Percentiles rank a stretch among this genome's conserved stretches.
Evolutionary conservation across 2,797 vertebrate species (phyloP).

Genomic region (Furcifer pardalis): DNA sequence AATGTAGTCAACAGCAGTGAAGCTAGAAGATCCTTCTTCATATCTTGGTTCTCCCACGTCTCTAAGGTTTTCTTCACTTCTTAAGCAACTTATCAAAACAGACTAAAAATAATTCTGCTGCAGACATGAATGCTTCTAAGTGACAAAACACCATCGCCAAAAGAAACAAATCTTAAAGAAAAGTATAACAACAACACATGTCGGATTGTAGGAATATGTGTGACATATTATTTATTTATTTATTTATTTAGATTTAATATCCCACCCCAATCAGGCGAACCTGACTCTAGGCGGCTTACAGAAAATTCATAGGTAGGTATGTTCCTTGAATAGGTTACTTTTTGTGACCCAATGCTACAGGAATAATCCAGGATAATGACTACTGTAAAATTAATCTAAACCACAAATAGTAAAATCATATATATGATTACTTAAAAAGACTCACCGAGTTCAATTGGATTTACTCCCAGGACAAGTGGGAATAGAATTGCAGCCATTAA

Average conservation of each 20-base stretch:
- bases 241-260: too few species aligned
- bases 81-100: slow-evolving; percentile 18
- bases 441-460: background rate
- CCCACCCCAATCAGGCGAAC: too few species aligned
- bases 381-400: background rate
- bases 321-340: slow-evolving; percentile 40
- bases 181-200: background rate
- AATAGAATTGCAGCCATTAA: background rate
- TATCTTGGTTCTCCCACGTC: background rate
- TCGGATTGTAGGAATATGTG: too few species aligned
- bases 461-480: background rate
- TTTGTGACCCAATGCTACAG: slow-evolving; percentile 20
- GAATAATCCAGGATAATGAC: background rate
- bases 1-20: too few species aligned
- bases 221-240: background rate
- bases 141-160: background rate
- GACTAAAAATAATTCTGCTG: slow-evolving; percentile 48
- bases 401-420: background rate
- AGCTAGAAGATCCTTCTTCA: too few species aligned
- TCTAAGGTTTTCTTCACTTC: slow-evolving; percentile 30
- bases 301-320: too few species aligned
- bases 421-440: background rate
- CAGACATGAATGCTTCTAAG: slow-evolving; percentile 47
- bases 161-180: slow-evolving; percentile 14
- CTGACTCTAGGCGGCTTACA: too few species aligned